Conservation (phyloP, 2,113 vertebrate genomes). For the Mormyrus lacerda region DNA sequence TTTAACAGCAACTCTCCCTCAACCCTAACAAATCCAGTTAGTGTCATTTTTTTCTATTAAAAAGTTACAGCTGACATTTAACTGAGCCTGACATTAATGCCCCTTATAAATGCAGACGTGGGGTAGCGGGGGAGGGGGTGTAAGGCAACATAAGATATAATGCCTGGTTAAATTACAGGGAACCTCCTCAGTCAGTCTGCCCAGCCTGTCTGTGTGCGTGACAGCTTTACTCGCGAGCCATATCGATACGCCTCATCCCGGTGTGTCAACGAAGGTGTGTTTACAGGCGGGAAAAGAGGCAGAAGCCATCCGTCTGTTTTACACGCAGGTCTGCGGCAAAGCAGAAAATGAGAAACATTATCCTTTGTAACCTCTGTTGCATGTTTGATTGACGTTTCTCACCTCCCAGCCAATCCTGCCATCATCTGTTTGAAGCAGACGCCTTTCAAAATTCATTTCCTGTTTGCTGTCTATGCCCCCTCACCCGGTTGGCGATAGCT, state of each 20-base stretch:
- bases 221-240: not conserved
- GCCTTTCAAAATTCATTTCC: not conserved
- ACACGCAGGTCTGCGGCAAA: not conserved
- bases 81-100: not conserved
- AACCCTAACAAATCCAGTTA: not conserved
- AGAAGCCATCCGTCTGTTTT: not conserved
- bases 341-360: not conserved
- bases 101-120: not conserved
- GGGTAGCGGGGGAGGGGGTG: not conserved
- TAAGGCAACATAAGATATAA: not conserved
- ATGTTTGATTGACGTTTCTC: not conserved
- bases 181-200: not conserved
- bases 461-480: not conserved
- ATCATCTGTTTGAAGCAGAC: not conserved
- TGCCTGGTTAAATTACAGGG: not conserved
- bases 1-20: not conserved
- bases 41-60: not conserved
- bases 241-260: not conserved
- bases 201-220: not conserved
- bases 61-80: conserved; percentile 9
- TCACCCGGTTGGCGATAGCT: not conserved
- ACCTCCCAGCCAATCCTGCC: not conserved
- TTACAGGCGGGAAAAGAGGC: not conserved
- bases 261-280: not conserved
- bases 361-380: not conserved